Conservation (phyloP, 1,140 invertebrate genomes). For the Ips typographus region DNA sequence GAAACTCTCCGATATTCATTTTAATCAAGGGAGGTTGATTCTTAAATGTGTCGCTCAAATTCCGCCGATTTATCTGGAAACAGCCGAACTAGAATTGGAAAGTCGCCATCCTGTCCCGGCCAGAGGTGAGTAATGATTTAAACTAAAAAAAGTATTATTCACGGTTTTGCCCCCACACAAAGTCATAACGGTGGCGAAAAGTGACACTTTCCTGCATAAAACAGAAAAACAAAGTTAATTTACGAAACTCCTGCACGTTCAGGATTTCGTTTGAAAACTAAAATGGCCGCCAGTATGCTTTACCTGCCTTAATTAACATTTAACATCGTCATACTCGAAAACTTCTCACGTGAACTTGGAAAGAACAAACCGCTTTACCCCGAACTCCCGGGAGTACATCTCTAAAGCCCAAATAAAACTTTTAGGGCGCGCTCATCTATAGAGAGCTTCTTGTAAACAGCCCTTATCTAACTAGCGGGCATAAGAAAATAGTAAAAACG, state of each 20-base stretch:
- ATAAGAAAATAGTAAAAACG: not conserved
- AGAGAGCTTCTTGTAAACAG: not conserved
- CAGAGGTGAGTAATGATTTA: constrained; percentile 51
- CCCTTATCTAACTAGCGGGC: not conserved
- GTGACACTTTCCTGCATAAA: too few relatives aligned
- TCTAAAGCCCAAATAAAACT: not conserved
- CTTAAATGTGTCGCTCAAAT: constrained; percentile 59
- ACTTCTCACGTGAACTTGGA: not conserved
- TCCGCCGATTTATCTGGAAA: constrained; percentile 56
- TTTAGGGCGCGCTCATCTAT: not conserved
- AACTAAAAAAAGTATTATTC: not conserved
- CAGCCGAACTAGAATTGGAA: constrained; percentile 56
- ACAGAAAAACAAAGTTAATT: too few relatives aligned
- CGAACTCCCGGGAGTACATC: not conserved
- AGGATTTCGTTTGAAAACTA: too few relatives aligned
- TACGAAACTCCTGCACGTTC: too few relatives aligned
- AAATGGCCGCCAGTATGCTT: not conserved
- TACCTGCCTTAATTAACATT: not conserved
- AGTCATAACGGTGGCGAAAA: too few relatives aligned
- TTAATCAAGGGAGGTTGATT: constrained; percentile 53
- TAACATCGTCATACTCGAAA: not conserved
- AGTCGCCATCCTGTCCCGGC: constrained; percentile 59
- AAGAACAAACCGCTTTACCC: not conserved
- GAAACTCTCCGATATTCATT: constrained; percentile 48
- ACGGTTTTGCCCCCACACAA: too few relatives aligned